These are phyloP conservation scores for Saiga tatarica DNA, from an alignment of 2,113 vertebrate species.

Conservation along the genomic window DNA sequence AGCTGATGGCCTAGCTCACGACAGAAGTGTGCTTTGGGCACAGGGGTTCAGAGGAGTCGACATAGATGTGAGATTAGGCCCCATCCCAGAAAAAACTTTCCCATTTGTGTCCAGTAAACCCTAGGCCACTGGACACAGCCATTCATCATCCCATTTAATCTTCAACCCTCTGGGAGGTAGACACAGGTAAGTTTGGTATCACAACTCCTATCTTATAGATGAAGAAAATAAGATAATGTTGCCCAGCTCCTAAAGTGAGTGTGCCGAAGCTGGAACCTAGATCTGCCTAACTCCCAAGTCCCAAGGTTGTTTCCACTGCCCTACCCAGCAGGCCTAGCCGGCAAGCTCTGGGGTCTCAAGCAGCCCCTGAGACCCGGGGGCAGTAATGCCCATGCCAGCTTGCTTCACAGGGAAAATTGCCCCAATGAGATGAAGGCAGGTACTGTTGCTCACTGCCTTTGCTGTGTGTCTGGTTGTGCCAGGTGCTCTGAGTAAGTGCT, in stretches of 20 bases:
- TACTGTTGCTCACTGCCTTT: background rate
- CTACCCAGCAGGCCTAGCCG: background rate
- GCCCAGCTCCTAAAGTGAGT: background rate
- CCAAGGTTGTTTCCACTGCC: background rate
- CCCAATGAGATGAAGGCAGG: background rate
- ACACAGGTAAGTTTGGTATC: background rate
- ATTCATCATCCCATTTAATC: background rate
- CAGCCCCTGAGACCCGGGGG: background rate
- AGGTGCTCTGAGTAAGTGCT: background rate
- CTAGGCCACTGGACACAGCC: background rate
- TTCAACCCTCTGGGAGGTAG: background rate
- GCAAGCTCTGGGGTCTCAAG: background rate
- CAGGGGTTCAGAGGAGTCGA: background rate
- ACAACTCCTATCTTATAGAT: background rate
- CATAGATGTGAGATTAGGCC: background rate
- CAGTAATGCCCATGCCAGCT: background rate
- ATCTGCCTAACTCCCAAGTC: background rate
- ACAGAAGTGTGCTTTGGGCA: background rate
- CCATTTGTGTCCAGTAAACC: background rate
- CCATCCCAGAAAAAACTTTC: background rate
- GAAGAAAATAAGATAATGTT: background rate
- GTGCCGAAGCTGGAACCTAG: background rate
- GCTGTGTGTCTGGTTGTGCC: background rate
- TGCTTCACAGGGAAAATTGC: background rate
- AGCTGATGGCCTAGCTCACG: background rate